These are phyloP conservation scores for Enteromius anoplus DNA, from an alignment of 2,797 vertebrate species.

Conservation along the genomic window DNA sequence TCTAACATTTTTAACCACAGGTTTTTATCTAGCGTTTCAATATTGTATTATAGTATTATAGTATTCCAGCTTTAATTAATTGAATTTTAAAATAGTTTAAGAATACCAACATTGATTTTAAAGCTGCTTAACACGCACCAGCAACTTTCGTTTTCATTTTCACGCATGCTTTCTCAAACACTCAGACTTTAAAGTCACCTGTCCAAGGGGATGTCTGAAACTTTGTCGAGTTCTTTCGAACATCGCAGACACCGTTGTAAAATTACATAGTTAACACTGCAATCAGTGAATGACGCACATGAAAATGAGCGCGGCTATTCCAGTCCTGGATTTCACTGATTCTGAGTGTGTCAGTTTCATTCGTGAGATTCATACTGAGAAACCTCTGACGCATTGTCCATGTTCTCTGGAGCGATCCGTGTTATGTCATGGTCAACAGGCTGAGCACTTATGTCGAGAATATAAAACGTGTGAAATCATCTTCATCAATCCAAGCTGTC, in stretches of 20 bases:
- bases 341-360: constrained; percentile 10
- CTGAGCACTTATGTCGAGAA: neutral
- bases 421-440: constrained; percentile 26
- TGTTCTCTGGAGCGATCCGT: neutral
- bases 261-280: constrained; percentile 2
- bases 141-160: neutral
- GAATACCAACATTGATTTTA: neutral
- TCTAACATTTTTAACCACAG: neutral
- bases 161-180: neutral
- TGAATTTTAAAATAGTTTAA: neutral
- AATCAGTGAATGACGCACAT: constrained; percentile 17
- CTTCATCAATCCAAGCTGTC: constrained; percentile 14
- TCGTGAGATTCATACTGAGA: constrained; percentile 25
- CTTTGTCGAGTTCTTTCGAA: neutral
- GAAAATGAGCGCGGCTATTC: constrained; percentile 29
- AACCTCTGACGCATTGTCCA: constrained; percentile 29
- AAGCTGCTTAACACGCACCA: neutral
- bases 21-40: neutral
- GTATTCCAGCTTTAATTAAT: neutral
- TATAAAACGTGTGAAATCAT: constrained; percentile 25
- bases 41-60: neutral
- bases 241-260: constrained; percentile 3
- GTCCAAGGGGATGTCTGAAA: neutral
- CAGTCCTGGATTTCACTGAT: constrained; percentile 13
- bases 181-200: neutral